Conservation (phyloP, 2,797 vertebrate genomes). For the Limosa lapponica region DNA sequence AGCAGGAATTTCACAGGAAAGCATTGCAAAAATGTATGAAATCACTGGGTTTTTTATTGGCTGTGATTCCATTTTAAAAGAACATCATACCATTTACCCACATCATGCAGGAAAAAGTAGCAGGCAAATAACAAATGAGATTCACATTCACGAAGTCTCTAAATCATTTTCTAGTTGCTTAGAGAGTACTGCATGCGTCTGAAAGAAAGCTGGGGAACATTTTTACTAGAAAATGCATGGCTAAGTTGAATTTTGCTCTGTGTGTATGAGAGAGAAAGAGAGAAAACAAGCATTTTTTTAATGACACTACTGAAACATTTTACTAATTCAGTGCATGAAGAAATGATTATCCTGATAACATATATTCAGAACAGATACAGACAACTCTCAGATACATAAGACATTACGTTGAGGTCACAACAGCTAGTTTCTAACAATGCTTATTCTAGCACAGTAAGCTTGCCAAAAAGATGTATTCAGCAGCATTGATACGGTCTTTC, state of each 20-base stretch:
- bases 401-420: slow-evolving; percentile 87
- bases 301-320: slow-evolving; percentile 80
- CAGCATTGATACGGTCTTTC: slow-evolving; percentile 52
- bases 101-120: slow-evolving; percentile 91
- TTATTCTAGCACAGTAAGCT: slow-evolving; percentile 62
- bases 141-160: slow-evolving; percentile 83
- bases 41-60: slow-evolving; percentile 89
- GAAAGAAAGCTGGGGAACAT: slow-evolving; percentile 75
- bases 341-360: slow-evolving; percentile 72
- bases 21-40: slow-evolving; percentile 77
- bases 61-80: slow-evolving; percentile 92
- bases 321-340: slow-evolving; percentile 77
- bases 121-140: slow-evolving; percentile 84
- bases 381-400: slow-evolving; percentile 77
- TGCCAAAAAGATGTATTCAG: slow-evolving; percentile 55
- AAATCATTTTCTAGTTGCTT: slow-evolving; percentile 75
- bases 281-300: slow-evolving; percentile 77
- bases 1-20: slow-evolving; percentile 1
- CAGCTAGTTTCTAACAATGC: slow-evolving; percentile 73
- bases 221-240: slow-evolving; percentile 80
- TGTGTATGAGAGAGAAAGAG: neutral
- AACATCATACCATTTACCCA: slow-evolving; percentile 85
- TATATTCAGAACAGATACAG: slow-evolving; percentile 75
- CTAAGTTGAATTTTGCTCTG: slow-evolving; percentile 69
- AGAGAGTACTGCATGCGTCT: slow-evolving; percentile 85